Evolutionary conservation across 2,113 vertebrate genomes (phyloP).

Genomic region (Rhinoderma darwinii): DNA sequence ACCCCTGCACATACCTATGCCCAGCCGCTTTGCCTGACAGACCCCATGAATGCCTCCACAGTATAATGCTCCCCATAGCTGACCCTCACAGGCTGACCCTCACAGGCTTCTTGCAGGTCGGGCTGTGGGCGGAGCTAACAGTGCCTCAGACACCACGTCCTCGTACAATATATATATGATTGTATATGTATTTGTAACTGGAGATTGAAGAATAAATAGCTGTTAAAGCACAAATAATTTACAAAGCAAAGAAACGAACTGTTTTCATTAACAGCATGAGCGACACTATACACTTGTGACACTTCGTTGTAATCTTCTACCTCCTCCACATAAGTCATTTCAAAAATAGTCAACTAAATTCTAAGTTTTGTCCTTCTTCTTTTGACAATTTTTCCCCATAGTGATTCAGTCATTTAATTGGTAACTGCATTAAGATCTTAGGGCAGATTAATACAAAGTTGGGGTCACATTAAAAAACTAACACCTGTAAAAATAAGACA

Average conservation of each 20-base stretch:
- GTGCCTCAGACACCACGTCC: too few species aligned
- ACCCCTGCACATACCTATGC: too few species aligned
- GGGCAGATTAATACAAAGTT: constrained; percentile 7
- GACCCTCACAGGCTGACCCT: too few species aligned
- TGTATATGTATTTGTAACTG: too few species aligned
- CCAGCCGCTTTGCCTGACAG: too few species aligned
- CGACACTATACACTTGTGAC: not conserved
- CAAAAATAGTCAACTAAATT: not conserved
- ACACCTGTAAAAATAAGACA: constrained; percentile 5
- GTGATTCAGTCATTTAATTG: not conserved
- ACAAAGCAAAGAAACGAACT: not conserved
- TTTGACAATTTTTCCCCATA: not conserved
- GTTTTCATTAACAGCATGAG: not conserved
- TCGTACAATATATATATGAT: too few species aligned
- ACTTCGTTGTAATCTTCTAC: not conserved
- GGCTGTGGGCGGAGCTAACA: too few species aligned
- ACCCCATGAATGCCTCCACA: too few species aligned
- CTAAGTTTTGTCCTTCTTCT: not conserved
- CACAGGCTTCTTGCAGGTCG: too few species aligned
- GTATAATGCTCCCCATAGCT: too few species aligned
- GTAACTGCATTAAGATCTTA: not conserved
- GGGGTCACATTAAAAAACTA: constrained; percentile 22
- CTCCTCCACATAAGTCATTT: not conserved
- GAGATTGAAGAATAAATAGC: not conserved
- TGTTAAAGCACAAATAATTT: not conserved